Percentiles rank a stretch among this genome's conserved stretches.
Conservation (phyloP, 2,113 vertebrate genomes). For the Axis porcinus region DNA sequence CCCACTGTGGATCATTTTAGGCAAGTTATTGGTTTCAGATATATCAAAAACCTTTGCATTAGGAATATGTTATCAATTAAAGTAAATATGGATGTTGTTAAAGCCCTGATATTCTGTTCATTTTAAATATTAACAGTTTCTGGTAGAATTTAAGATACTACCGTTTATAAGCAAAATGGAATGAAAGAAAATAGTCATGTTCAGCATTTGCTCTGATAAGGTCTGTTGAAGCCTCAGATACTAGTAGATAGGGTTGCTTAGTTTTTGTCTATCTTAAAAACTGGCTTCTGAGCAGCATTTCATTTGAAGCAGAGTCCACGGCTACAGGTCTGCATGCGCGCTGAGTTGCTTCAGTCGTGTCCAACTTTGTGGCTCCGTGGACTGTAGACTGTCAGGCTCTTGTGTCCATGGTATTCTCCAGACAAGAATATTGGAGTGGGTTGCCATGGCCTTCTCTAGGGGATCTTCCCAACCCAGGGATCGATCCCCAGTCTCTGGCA, state of each 20-base stretch:
- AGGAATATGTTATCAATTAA: neutral
- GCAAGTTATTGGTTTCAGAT: neutral
- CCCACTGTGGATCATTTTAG: neutral
- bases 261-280: neutral
- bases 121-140: neutral
- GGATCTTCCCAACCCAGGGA: neutral
- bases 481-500: neutral
- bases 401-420: neutral
- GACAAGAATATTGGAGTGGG: neutral
- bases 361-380: neutral
- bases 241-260: neutral
- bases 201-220: neutral
- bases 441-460: neutral
- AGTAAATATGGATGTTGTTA: neutral
- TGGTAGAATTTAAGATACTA: slow-evolving; percentile 5
- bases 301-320: neutral
- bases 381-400: neutral
- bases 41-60: slow-evolving; percentile 21
- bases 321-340: neutral
- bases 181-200: neutral
- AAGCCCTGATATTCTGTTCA: neutral
- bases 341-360: neutral
- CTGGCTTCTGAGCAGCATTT: slow-evolving; percentile 11
- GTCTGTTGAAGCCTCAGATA: neutral
- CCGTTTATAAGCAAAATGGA: neutral